phyloP scores from a whole-genome alignment of 2,797 vertebrate species.

The Artibeus lituratus region DNA sequence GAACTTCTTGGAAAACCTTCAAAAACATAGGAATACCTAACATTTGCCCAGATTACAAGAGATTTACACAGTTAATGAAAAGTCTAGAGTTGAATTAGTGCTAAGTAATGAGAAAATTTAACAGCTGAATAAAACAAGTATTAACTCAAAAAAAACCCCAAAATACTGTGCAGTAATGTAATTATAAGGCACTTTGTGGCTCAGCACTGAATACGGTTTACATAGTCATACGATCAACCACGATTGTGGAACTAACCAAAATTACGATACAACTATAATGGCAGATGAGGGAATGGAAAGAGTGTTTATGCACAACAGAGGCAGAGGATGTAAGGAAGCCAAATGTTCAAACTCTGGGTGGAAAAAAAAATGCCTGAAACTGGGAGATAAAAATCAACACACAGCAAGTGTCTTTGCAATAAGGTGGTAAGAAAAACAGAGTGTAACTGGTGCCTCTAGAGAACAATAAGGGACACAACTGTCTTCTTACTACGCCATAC shows the following conservation, averaged over 20 bases:
- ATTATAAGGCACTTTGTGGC: background rate
- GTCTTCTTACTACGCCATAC: background rate
- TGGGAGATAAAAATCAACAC: background rate
- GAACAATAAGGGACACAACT: background rate
- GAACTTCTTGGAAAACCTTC: background rate
- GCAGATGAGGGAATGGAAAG: background rate
- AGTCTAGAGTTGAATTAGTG: background rate
- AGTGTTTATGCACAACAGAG: background rate
- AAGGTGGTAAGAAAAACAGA: background rate
- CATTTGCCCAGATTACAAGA: background rate
- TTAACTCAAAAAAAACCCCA: background rate
- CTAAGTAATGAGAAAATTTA: background rate
- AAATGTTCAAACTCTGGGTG: background rate
- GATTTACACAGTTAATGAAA: background rate
- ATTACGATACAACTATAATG: background rate
- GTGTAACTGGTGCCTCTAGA: background rate
- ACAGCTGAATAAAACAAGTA: background rate
- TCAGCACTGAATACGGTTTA: background rate
- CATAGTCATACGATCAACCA: background rate
- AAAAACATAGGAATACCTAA: background rate
- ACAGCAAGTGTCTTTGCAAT: background rate
- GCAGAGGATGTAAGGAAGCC: background rate
- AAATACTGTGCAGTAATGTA: background rate
- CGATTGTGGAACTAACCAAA: slow-evolving; percentile 8
- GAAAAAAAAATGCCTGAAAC: background rate